These are phyloP conservation scores for Heliothis peltigera DNA, from an alignment of 2,888 invertebrate genomes.

Conservation along the genomic window DNA sequence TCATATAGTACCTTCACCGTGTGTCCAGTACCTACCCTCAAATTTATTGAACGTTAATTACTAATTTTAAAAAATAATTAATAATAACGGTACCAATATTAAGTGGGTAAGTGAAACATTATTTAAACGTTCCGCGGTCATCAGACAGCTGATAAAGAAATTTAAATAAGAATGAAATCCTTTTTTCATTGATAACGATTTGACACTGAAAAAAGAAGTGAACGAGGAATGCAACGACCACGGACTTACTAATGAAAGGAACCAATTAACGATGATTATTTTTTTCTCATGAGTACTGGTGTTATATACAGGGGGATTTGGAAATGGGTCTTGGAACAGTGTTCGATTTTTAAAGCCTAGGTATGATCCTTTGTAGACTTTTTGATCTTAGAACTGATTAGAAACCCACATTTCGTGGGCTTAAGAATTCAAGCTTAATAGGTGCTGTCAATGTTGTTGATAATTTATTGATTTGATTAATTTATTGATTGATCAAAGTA, in stretches of 20 bases:
- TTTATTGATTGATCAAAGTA: no score
- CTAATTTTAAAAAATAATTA: slow-evolving; percentile 22
- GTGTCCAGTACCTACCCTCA: background rate
- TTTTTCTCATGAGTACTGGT: slow-evolving; percentile 82
- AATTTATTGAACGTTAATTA: background rate
- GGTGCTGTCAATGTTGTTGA: no score
- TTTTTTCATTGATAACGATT: slow-evolving; percentile 89
- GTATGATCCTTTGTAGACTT: background rate
- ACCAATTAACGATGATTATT: slow-evolving; percentile 89
- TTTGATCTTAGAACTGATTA: background rate
- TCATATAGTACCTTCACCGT: no score
- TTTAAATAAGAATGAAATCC: slow-evolving; percentile 89
- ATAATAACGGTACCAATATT: slow-evolving; percentile 56
- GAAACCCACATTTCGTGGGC: background rate
- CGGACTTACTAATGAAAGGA: slow-evolving; percentile 89
- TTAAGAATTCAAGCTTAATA: no score
- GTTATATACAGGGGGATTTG: slow-evolving; percentile 74
- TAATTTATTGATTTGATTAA: no score
- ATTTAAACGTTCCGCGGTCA: slow-evolving; percentile 78
- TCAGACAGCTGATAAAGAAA: slow-evolving; percentile 83
- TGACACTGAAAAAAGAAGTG: slow-evolving; percentile 88
- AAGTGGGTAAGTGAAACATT: slow-evolving; percentile 77
- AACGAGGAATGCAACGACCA: slow-evolving; percentile 83
- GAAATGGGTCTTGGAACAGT: slow-evolving; percentile 12
- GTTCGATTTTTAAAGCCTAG: background rate